Base-by-base conservation (phyloP, 2,797 vertebrate genomes). In the Oceanodroma leucorhoa region DNA sequence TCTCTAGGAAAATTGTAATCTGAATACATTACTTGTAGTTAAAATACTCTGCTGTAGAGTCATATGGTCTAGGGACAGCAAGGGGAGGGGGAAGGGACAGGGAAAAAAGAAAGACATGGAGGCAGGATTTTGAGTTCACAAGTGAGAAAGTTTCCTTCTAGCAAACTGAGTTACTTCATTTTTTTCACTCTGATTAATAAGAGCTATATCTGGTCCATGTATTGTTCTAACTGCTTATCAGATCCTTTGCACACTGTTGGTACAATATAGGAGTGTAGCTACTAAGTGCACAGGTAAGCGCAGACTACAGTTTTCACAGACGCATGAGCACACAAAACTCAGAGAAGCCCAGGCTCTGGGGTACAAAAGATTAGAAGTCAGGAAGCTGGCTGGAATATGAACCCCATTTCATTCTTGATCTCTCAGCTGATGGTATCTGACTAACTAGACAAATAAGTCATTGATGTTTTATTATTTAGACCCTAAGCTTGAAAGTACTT, bases 1-100 rank as follows among this genome's bases (percentile, higher is more conserved):
- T 78, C 51, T 89, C 41, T 61, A 87, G 53, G 45, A 94, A 95
- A 95, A 93, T 46, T 83, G 24, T 78, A 73, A 83, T 79, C 36
- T 73, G 72, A 84, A 89, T 87, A 36, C 11, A 58, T 75, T 90
- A 73, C 57, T 83, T 93, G 48, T 76, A 75, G 45, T 21, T 92
- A 46, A 87, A 69, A 40, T 66, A 78, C n/a, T 80, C n/a, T 78
- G 22, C 29, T 51, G 19, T 24, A 81, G 27, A 93, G 32, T 65
- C n/a, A 64, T 36, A 50, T 2, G 6, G 21, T 48, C 65, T 79
- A 86, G 22, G 9, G 53, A 34, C 24, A 84, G 3, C 2, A 65
- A 76, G 10, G 10, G 13, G 36, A 83, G 9, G 15, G 17, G 5
- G 26, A 77, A 53, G 11, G 9, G 5, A 53, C 3, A 65, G 14